Evolutionary conservation across 2,797 vertebrate genomes (phyloP), one percentile per base, ranked within the genome.

Genomic region (Eulemur albifrons): DNA sequence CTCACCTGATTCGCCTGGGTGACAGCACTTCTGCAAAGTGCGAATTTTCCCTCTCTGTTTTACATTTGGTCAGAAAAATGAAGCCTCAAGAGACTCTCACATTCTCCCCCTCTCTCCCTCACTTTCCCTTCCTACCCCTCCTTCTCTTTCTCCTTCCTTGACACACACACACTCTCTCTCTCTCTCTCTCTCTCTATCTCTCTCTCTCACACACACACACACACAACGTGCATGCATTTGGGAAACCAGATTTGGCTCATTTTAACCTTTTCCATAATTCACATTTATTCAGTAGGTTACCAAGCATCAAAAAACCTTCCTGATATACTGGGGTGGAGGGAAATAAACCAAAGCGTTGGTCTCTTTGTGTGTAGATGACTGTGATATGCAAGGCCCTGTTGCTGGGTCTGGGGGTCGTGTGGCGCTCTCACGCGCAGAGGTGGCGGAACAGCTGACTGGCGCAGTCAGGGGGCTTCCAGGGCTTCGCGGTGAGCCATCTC

Each of bases 261-360:
- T 85, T 23, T 77, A 87, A 94, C 25, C 50, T 73, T 90, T 90
- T 63, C 43, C 30, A 43, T 61, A 52, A 79, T 57, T 79, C 21
- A 82, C 20, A 63, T 52, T 61, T n/a, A 76, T 2, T 79, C 30
- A 35, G 18, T 48, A 92, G 7, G 6, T 75, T 65, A 83, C 15
- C 32, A 77, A 75, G 7, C 45, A 70, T 45, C 30, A 20, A 70
- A 79, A 94, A 75, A 20, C 3, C n/a, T 86, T 63, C 48, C 48
- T 54, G 27, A 59, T 59, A 87, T 20, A 43, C 50, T 69, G 18
- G 18, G 15, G 45, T 12, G 15, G 21, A 1, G 6, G 17, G 79
- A 32, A 32, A 12, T 4, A 54, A 18, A 35, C n/a, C 17, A 61
- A 52, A 43, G 13, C 5, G 3, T 1, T 90, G 67, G 45, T 69